Evolutionary conservation across 2,888 invertebrate species (phyloP).

Genomic region (Athalia cordata): DNA sequence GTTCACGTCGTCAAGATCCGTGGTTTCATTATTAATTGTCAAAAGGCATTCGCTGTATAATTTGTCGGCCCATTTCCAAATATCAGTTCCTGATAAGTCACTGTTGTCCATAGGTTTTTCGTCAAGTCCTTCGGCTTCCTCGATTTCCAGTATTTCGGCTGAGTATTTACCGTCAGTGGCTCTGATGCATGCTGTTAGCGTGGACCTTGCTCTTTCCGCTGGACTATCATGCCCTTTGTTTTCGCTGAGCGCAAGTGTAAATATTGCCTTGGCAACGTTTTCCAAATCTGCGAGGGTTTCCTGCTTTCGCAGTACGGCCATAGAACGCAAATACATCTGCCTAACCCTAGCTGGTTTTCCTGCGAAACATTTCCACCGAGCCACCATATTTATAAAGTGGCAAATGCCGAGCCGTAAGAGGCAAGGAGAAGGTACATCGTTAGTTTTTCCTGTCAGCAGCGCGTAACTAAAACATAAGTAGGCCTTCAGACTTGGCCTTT

Average conservation of each 20-base stretch:
- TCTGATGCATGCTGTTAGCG: conserved; percentile 7
- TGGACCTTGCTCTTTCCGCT: conserved; percentile 16
- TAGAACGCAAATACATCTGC: conserved; percentile 2
- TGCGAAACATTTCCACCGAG: conserved; percentile 18
- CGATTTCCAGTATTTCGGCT: not conserved
- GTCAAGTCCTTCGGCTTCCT: conserved; percentile 11
- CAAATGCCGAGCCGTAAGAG: conserved; percentile 19
- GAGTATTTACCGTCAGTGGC: not conserved
- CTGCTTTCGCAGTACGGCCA: conserved; percentile 8
- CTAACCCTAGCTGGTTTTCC: conserved; percentile 4
- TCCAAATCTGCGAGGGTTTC: not conserved
- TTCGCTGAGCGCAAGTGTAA: not conserved
- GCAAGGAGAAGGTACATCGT: conserved; percentile 1
- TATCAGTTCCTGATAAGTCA: conserved; percentile 2
- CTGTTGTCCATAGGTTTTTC: conserved; percentile 11
- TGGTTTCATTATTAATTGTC: not conserved
- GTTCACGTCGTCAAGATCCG: conserved; percentile 39
- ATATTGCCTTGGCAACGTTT: conserved; percentile 12
- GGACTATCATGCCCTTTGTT: not conserved
- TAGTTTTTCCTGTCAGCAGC: not conserved
- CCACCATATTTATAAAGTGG: conserved; percentile 28
- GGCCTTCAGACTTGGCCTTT: not conserved
- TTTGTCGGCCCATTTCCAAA: conserved; percentile 18
- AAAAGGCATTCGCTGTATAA: conserved; percentile 7
- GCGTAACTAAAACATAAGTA: conserved; percentile 14